Evolutionary conservation across 2,113 vertebrate genomes (phyloP).

Genomic region (Blennius ocellaris): DNA sequence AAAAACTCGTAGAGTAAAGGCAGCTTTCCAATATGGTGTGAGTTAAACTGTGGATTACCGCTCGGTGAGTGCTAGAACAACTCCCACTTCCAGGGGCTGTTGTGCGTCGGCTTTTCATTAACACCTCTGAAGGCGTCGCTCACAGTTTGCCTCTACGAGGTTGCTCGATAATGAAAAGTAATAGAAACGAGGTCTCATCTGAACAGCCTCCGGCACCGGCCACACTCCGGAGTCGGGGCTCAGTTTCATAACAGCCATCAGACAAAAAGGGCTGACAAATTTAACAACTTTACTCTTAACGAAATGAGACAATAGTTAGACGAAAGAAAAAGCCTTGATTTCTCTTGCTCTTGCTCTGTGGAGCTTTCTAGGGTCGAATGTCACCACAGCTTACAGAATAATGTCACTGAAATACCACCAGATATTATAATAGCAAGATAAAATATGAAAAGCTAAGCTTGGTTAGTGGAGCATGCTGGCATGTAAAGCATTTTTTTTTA

Average conservation of each 20-base stretch:
- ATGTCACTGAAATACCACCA: background rate
- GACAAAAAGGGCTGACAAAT: background rate
- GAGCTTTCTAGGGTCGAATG: background rate
- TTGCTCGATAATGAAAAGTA: conserved; percentile 67
- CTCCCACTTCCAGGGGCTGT: conserved; percentile 46
- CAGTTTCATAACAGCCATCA: conserved; percentile 10
- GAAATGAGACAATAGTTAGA: background rate
- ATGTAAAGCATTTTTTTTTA: too few relatives aligned
- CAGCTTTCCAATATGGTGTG: conserved; percentile 34
- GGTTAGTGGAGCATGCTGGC: background rate
- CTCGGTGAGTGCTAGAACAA: conserved; percentile 48
- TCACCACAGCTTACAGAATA: background rate
- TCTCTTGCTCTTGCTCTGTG: background rate
- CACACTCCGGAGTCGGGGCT: background rate
- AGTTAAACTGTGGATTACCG: conserved; percentile 16
- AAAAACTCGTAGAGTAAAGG: conserved; percentile 13
- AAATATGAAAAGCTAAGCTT: background rate
- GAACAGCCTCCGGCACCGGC: background rate
- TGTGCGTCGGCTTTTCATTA: conserved; percentile 76
- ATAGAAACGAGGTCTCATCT: conserved; percentile 42
- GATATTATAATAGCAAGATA: background rate
- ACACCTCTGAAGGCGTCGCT: conserved; percentile 75
- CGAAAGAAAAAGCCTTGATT: background rate
- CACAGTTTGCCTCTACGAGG: conserved; percentile 43
- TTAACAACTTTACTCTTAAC: background rate